Base-by-base conservation (phyloP, 2,113 vertebrate genomes). In the Serinus canaria region DNA sequence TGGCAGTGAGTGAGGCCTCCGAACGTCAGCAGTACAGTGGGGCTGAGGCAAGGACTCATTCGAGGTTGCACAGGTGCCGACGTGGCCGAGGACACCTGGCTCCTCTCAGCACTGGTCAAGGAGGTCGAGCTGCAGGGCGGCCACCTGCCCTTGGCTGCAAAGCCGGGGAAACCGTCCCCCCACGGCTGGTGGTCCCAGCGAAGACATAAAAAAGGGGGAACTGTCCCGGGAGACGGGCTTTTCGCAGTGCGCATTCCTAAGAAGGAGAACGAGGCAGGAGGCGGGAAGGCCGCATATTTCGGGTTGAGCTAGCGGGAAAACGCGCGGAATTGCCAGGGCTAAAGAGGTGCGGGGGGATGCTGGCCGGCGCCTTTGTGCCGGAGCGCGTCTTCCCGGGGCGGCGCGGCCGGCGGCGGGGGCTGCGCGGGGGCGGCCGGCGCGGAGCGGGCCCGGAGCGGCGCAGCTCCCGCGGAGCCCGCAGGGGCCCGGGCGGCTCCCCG, bases 181-280 rank as follows among this genome's bases (percentile, higher is more conserved):
- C 19, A 1, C 15, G 25, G 15, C 67, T 18, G 13, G 4, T 11
- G 21, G n/a, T 28, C 50, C 67, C n/a, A 16, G 39, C 63, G 30
- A 25, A 49, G 1, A 37, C 35, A 23, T 39, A 46, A 60, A 60
- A 46, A 27, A 10, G 1, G 9, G 10, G 4, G 6, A 49, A 43
- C n/a, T 4, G 43, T 5, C 43, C 41, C 15, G 8, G 35, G 13
- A 6, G 6, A 7, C 4, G 1, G 21, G 10, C 10, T 27, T 55
- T 52, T 46, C 33, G 50, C 67, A 27, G 25, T 0, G 41, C 56
- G 0, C 50, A 4, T 52, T 73, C 56, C 46, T n/a, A 7, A 46
- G 80, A 41, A 41, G 30, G 19, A 67, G 50, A 14, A 9, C 2
- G 30, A 8, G 10, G 11, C 22, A 17, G 37, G 24, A 13, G 53